Percentiles rank a stretch among this genome's conserved stretches.
These are phyloP conservation scores for Metacarcinus magister DNA, from an alignment of 2,888 invertebrate species.

Conservation along the genomic window DNA sequence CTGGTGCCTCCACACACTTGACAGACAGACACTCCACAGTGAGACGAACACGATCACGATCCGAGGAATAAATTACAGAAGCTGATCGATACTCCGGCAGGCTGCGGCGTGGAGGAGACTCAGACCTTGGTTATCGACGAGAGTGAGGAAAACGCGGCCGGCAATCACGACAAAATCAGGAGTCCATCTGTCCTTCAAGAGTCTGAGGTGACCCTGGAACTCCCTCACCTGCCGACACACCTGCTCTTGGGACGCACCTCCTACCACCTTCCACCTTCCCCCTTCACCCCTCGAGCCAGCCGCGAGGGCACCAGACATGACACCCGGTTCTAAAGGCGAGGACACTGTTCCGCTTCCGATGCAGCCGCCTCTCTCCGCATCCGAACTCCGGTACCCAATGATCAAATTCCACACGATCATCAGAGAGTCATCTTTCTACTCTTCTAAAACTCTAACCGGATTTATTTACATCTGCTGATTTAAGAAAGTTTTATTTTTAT, in stretches of 20 bases:
- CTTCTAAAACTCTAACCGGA: neutral
- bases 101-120: neutral
- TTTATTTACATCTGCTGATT: neutral
- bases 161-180: neutral
- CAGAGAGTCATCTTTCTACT: too few relatives aligned
- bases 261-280: neutral
- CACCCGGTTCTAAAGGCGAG: neutral
- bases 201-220: neutral
- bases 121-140: neutral
- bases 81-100: neutral
- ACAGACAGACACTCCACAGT: neutral
- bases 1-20: neutral
- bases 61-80: neutral
- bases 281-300: neutral
- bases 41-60: neutral
- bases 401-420: neutral
- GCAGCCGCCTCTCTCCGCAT: neutral
- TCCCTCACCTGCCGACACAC: constrained; percentile 8
- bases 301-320: neutral
- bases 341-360: neutral
- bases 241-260: neutral
- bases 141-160: neutral
- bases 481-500: neutral
- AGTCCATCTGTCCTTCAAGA: neutral
- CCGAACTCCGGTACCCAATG: neutral